These are phyloP conservation scores for Zaprionus davidi DNA, from an alignment of 1,140 invertebrate genomes.

Conservation along the genomic window DNA sequence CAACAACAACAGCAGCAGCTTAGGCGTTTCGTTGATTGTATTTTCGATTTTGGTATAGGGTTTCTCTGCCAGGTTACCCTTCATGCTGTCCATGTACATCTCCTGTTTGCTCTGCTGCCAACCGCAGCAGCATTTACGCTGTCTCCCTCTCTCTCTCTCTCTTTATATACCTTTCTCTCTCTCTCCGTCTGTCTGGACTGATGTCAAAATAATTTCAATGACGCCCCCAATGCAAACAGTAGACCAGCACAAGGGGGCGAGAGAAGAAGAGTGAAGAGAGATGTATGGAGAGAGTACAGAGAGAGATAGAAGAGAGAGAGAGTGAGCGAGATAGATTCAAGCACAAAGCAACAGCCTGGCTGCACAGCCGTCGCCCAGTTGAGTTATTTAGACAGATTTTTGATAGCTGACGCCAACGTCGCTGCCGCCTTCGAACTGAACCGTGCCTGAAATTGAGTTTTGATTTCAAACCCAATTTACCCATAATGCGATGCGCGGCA, in stretches of 20 bases:
- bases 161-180: not conserved
- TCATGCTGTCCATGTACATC: not conserved
- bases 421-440: not conserved
- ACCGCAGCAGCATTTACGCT: not conserved
- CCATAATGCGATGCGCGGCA: conserved; percentile 49
- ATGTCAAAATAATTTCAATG: conserved; percentile 80
- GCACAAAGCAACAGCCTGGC: not conserved
- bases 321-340: not conserved
- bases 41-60: conserved; percentile 16
- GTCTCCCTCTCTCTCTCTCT: not conserved
- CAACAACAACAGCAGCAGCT: not conserved
- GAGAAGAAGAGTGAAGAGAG: not conserved
- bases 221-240: conserved; percentile 56
- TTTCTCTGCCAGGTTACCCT: conserved; percentile 10
- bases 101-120: conserved; percentile 23
- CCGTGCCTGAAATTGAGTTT: conserved; percentile 70
- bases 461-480: conserved; percentile 76
- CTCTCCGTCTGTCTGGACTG: conserved; percentile 16
- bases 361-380: conserved; percentile 24
- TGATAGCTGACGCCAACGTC: conserved; percentile 45
- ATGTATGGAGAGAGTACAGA: not conserved
- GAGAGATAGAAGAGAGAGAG: conserved; percentile 10
- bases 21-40: conserved; percentile 37
- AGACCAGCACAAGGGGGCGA: not conserved
- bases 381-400: conserved; percentile 77